Percentiles rank a stretch among this genome's conserved stretches.
These are phyloP conservation scores for Rhagium mordax DNA, from an alignment of 2,888 invertebrate species.

Conservation along the genomic window DNA sequence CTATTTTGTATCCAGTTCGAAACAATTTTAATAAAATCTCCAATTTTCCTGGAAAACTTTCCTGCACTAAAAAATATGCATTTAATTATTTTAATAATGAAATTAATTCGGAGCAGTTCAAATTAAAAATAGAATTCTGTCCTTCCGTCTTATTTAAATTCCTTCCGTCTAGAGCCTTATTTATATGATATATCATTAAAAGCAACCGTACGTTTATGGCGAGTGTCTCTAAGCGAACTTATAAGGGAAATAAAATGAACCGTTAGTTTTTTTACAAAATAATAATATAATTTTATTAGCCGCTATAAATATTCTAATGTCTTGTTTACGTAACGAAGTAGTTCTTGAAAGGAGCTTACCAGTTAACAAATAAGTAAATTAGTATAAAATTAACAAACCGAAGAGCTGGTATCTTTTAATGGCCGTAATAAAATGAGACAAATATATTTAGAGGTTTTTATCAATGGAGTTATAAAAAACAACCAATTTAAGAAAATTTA, in stretches of 20 bases:
- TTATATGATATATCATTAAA: background rate
- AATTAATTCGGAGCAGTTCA: too few relatives aligned
- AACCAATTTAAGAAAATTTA: constrained; percentile 56
- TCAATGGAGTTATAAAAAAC: constrained; percentile 57
- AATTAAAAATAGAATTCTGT: background rate
- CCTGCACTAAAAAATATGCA: too few relatives aligned
- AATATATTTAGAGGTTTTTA: constrained; percentile 55
- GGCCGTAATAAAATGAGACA: constrained; percentile 55
- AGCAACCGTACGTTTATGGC: background rate
- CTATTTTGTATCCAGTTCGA: too few relatives aligned
- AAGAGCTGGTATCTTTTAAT: constrained; percentile 48
- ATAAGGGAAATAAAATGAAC: background rate
- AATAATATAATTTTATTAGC: constrained; percentile 12
- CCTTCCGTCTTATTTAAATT: background rate
- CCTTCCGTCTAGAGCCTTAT: background rate
- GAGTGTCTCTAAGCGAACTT: background rate
- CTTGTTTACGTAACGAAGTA: constrained; percentile 33
- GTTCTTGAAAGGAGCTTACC: constrained; percentile 28
- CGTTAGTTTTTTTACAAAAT: constrained; percentile 3
- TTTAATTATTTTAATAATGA: too few relatives aligned
- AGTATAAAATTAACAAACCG: constrained; percentile 56
- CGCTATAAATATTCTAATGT: constrained; percentile 25
- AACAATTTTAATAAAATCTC: too few relatives aligned
- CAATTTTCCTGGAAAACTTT: too few relatives aligned
- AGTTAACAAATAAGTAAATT: constrained; percentile 51